A percentile compares a stretch with the other conserved stretches of the same genome.
Evolutionary conservation across 1,140 invertebrate species (phyloP).

Genomic region (Neodiprion pinetum): DNA sequence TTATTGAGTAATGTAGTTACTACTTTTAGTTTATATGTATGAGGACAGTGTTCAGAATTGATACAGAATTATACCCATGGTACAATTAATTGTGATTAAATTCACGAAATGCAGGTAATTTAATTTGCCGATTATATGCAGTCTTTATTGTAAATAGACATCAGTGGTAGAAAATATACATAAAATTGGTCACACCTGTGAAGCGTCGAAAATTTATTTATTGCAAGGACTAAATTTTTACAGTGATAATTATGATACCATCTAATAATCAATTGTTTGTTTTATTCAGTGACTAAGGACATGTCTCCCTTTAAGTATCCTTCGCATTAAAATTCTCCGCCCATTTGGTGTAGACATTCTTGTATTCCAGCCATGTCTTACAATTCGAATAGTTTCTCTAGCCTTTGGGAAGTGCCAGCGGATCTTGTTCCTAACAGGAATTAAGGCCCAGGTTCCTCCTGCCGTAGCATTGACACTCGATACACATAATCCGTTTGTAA

Average conservation of each 20-base stretch:
- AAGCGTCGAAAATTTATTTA: conserved; percentile 20
- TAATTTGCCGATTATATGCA: too few species aligned
- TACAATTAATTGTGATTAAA: too few species aligned
- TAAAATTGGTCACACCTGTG: too few species aligned
- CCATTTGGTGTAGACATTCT: conserved; percentile 74
- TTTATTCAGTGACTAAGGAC: conserved; percentile 70
- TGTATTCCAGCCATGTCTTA: conserved; percentile 71
- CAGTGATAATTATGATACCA: background rate
- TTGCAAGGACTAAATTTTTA: background rate
- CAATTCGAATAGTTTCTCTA: conserved; percentile 73
- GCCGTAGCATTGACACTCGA: conserved; percentile 21
- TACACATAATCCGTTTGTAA: conserved; percentile 2
- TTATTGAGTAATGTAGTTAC: too few species aligned
- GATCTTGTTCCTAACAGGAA: conserved; percentile 58
- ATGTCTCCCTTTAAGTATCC: conserved; percentile 76
- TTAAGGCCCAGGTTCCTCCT: conserved; percentile 37
- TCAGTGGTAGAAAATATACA: too few species aligned
- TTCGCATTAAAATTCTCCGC: conserved; percentile 73
- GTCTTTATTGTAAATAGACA: too few species aligned
- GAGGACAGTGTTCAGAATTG: too few species aligned
- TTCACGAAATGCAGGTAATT: too few species aligned
- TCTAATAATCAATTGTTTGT: conserved; percentile 9
- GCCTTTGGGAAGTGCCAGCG: conserved; percentile 77
- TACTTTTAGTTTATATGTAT: too few species aligned
- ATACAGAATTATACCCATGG: too few species aligned